Percentiles rank a stretch among this genome's conserved stretches.
phyloP scores from a whole-genome alignment of 2,797 vertebrate species.

The Prionace glauca region DNA sequence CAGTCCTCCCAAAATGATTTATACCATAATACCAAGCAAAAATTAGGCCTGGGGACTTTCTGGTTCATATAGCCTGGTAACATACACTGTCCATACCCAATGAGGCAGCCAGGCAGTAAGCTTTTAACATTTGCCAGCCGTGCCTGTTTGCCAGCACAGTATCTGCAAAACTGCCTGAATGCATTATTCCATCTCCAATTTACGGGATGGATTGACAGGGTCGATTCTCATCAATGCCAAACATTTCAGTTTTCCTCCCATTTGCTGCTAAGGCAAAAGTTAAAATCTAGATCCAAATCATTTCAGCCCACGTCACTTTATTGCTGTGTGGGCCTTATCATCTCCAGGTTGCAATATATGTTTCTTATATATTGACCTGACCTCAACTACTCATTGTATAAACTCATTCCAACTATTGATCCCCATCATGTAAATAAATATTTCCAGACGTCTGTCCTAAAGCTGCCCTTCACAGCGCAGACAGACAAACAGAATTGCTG shows the following conservation, averaged over 20 bases:
- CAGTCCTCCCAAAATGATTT: too few relatives aligned
- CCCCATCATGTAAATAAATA: neutral
- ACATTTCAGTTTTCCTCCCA: neutral
- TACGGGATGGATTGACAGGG: neutral
- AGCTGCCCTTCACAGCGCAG: neutral
- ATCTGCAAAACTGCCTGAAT: neutral
- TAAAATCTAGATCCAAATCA: neutral
- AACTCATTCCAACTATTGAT: constrained; percentile 12
- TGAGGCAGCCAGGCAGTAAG: too few relatives aligned
- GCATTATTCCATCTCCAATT: neutral
- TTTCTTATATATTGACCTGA: neutral
- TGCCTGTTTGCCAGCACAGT: neutral
- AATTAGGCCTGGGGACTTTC: neutral
- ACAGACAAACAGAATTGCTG: neutral
- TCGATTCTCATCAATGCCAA: neutral
- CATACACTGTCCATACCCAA: neutral
- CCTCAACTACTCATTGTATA: neutral
- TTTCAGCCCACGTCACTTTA: neutral
- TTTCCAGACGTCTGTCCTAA: neutral
- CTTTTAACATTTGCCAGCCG: neutral
- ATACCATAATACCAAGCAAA: neutral
- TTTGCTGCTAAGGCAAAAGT: neutral
- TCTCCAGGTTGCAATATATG: neutral
- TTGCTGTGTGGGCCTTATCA: neutral
- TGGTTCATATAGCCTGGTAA: neutral